Base-by-base conservation (phyloP, 1,140 invertebrate species). In the Oncopodura yosiiana region DNA sequence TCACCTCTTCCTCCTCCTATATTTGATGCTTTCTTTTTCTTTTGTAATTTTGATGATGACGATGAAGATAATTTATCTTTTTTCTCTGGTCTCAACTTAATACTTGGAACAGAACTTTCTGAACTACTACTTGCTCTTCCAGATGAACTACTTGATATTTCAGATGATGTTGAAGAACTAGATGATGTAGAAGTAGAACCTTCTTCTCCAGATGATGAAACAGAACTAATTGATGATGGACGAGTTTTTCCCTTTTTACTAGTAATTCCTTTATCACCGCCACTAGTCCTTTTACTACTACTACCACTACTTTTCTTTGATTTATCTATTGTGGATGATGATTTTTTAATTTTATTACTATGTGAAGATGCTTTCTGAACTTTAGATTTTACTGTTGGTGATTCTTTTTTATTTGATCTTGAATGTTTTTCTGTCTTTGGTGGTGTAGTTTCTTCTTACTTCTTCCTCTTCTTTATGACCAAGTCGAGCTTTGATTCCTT, bases 21-120 rank as follows among this genome's bases (percentile, higher is more conserved):
- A 44, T 43, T 23, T 50, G 30, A 41, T 8, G 19, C 11, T 18
- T 43, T 56, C n/a, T n/a, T n/a, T n/a, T n/a, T n/a, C n/a, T n/a
- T n/a, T n/a, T n/a, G n/a, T n/a, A n/a, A n/a, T n/a, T n/a, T n/a
- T n/a, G n/a, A n/a, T n/a, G n/a, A n/a, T n/a, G n/a, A n/a, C n/a
- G n/a, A n/a, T n/a, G n/a, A n/a, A n/a, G n/a, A n/a, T n/a, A n/a
- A n/a, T n/a, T 34, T 57, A 4, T 32, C 36, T 42, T 56, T 44
- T 43, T 52, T 61, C 19, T 41, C 51, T 12, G 46, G 55, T 45
- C 43, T 58, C 11, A 62, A 29, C 21, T 62, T 58, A n/a, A 62
- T 46, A 53, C 56, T 58, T 8, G 60, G 60, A 24, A 53, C 56
- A 30, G 56, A 58, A 49, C 60, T 62, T 11, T 57, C 55, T 4